Percentiles rank a stretch among this genome's conserved stretches.
Evolutionary conservation across 2,797 vertebrate genomes (phyloP).

Genomic region (Masticophis lateralis): DNA sequence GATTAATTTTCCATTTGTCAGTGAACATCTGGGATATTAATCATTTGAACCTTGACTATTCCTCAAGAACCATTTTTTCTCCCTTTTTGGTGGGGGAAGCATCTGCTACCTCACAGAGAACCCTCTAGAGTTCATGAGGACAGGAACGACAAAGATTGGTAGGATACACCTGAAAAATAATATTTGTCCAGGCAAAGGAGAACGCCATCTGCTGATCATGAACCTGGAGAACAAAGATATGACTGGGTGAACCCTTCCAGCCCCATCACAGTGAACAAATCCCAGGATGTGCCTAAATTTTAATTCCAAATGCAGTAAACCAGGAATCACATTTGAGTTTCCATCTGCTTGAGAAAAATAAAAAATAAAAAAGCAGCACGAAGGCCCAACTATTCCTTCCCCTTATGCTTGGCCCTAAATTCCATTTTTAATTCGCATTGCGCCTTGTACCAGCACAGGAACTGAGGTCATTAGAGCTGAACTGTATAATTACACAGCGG

Average conservation of each 20-base stretch:
- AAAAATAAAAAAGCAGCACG: neutral
- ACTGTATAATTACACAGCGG: constrained; percentile 64
- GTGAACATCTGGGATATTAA: neutral
- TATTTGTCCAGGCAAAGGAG: neutral
- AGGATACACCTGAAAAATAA: neutral
- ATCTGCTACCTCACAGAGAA: neutral
- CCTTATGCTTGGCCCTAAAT: constrained; percentile 44
- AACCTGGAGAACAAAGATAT: neutral
- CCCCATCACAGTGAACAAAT: neutral
- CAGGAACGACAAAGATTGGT: neutral
- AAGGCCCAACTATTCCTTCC: constrained; percentile 18
- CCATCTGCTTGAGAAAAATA: neutral
- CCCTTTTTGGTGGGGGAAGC: neutral
- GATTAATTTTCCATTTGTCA: neutral
- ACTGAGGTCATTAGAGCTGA: constrained; percentile 59
- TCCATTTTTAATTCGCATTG: constrained; percentile 57
- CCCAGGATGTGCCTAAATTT: constrained; percentile 6
- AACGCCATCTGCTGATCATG: neutral
- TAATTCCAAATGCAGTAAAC: constrained; percentile 25
- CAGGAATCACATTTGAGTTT: neutral
- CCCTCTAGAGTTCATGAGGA: neutral
- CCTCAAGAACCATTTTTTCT: neutral
- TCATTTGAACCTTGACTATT: neutral
- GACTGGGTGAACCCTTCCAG: neutral
- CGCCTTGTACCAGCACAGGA: constrained; percentile 57